A percentile compares a stretch with the other conserved stretches of the same genome.
These are phyloP conservation scores for Anhinga rufa DNA, from an alignment of 2,113 vertebrate species.

Conservation along the genomic window DNA sequence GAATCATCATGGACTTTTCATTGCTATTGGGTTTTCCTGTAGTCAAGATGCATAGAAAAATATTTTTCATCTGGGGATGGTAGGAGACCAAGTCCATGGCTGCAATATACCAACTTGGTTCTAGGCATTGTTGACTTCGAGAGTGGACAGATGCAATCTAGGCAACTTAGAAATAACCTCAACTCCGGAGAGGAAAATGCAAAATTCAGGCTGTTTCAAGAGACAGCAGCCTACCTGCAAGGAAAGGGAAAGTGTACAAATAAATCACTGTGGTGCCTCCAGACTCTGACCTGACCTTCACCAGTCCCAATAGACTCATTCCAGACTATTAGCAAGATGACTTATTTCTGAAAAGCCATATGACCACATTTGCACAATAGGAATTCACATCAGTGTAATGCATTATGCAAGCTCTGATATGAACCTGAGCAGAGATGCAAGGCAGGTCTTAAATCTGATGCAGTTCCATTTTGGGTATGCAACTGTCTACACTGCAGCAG, in stretches of 20 bases:
- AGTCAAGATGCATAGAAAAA: not conserved
- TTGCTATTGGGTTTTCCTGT: not conserved
- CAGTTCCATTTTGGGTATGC: not conserved
- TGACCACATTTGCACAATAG: not conserved
- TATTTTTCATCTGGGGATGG: not conserved
- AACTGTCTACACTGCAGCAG: not conserved
- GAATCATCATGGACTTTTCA: not conserved
- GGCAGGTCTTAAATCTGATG: not conserved
- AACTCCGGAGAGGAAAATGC: not conserved
- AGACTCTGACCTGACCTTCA: not conserved
- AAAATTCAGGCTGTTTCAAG: not conserved
- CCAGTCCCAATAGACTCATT: not conserved
- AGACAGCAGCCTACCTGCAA: not conserved
- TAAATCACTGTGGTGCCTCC: not conserved
- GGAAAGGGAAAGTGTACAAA: not conserved
- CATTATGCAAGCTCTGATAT: not conserved
- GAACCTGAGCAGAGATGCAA: not conserved
- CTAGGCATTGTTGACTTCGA: not conserved
- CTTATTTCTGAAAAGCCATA: constrained; percentile 1
- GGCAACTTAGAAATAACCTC: not conserved
- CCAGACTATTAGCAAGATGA: not conserved
- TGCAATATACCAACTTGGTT: not conserved
- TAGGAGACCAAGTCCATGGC: not conserved
- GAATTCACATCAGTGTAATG: not conserved
- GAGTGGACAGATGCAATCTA: not conserved